phyloP scores from a whole-genome alignment of 2,113 vertebrate genomes.

The Saiga tatarica region DNA sequence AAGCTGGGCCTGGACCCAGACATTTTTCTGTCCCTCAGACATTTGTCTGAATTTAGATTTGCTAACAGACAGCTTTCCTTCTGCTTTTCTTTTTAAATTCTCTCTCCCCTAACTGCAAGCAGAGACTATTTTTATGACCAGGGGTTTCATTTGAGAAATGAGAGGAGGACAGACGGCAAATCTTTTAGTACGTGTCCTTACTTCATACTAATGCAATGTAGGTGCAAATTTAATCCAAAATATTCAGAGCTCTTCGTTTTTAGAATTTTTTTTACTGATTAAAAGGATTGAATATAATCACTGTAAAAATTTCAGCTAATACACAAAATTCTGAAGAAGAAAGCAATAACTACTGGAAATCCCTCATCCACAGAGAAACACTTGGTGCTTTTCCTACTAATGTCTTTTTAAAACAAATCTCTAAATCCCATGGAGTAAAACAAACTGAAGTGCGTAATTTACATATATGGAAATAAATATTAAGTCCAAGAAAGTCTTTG shows the following conservation, averaged over 20 bases:
- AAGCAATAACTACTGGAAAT: not conserved
- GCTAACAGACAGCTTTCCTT: constrained; percentile 59
- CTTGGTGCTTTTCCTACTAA: not conserved
- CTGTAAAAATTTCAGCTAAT: not conserved
- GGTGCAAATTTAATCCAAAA: constrained; percentile 24
- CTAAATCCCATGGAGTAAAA: not conserved
- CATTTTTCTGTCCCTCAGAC: not conserved
- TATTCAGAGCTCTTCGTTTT: not conserved
- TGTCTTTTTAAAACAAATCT: not conserved
- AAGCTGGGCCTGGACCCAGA: not conserved
- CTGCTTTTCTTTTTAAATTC: constrained; percentile 17
- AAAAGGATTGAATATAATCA: not conserved
- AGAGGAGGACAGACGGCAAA: constrained; percentile 26
- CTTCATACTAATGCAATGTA: constrained; percentile 34
- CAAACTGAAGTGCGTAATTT: not conserved
- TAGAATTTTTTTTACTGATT: not conserved
- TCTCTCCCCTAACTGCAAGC: not conserved
- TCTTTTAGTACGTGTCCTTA: constrained; percentile 59
- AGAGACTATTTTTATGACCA: constrained; percentile 64
- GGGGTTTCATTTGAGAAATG: constrained; percentile 66
- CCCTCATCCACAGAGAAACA: not conserved
- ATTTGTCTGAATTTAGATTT: constrained; percentile 44
- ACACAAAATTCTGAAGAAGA: not conserved
- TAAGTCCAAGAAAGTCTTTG: not conserved
- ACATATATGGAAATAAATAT: not conserved